Conservation (phyloP, 2,113 vertebrate species). For the Corynorhinus townsendii region DNA sequence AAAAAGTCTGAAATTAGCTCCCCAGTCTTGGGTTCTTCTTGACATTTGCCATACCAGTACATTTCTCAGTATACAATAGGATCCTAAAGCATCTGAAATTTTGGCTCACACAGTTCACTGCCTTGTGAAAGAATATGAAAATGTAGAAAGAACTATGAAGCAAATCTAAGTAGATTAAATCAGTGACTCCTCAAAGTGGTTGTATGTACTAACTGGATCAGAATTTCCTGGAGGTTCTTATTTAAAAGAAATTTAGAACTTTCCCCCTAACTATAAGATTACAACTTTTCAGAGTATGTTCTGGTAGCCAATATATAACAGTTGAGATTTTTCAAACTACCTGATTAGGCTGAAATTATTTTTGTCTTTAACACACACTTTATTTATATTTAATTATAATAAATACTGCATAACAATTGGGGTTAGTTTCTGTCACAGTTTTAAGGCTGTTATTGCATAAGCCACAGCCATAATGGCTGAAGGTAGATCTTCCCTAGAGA, state of each 20-base stretch:
- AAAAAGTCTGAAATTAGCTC: not conserved
- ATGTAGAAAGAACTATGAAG: not conserved
- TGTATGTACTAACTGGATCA: not conserved
- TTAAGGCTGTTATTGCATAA: not conserved
- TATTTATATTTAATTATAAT: not conserved
- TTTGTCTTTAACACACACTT: not conserved
- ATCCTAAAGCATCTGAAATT: not conserved
- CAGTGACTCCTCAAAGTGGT: not conserved
- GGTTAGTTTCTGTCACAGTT: not conserved
- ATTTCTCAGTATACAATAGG: not conserved
- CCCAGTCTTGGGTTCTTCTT: not conserved
- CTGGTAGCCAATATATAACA: not conserved
- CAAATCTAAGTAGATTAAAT: not conserved
- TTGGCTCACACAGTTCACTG: not conserved
- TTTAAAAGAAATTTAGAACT: not conserved
- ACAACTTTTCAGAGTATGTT: not conserved
- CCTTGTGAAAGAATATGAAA: not conserved
- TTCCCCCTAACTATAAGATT: not conserved
- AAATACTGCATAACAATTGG: not conserved
- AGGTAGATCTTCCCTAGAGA: not conserved
- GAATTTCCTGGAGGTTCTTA: not conserved
- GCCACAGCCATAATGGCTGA: not conserved
- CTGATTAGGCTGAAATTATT: not conserved
- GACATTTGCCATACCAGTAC: not conserved
- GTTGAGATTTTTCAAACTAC: not conserved